phyloP scores from a whole-genome alignment of 2,888 invertebrate species.

The Metallyticus violacea region DNA sequence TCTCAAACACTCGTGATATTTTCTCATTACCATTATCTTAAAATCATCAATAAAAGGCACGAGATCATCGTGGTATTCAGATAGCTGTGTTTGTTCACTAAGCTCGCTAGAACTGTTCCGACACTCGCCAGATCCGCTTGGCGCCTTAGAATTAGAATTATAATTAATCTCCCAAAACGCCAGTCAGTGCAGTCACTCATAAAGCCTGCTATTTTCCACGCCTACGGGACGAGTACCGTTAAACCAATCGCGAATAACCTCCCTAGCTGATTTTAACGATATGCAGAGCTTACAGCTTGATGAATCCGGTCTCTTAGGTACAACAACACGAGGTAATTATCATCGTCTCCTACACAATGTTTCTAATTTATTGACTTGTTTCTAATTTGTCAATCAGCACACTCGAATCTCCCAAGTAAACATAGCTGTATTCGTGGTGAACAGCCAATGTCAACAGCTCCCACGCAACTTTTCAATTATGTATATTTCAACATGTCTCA shows the following conservation, averaged over 20 bases:
- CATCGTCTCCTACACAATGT: neutral
- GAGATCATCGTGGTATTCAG: no score
- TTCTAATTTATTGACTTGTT: neutral
- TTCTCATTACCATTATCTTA: no score
- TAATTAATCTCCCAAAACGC: neutral
- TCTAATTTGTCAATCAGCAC: neutral
- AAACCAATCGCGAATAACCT: neutral
- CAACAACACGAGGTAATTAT: neutral
- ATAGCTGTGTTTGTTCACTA: no score
- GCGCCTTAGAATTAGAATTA: no score
- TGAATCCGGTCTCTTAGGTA: no score
- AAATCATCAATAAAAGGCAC: no score
- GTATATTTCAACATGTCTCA: neutral
- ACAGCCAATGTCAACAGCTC: neutral
- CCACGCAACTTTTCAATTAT: neutral
- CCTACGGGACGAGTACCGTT: neutral
- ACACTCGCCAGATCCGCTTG: no score
- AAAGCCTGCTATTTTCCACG: no score
- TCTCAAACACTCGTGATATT: no score
- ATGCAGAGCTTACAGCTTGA: neutral
- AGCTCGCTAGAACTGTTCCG: no score
- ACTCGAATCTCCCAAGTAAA: neutral
- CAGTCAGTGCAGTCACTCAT: no score
- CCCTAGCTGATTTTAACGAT: neutral
- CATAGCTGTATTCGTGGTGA: no score